Percentiles rank a stretch among this genome's conserved stretches.
phyloP scores from a whole-genome alignment of 2,888 invertebrate species.

The Acleris sparsana region DNA sequence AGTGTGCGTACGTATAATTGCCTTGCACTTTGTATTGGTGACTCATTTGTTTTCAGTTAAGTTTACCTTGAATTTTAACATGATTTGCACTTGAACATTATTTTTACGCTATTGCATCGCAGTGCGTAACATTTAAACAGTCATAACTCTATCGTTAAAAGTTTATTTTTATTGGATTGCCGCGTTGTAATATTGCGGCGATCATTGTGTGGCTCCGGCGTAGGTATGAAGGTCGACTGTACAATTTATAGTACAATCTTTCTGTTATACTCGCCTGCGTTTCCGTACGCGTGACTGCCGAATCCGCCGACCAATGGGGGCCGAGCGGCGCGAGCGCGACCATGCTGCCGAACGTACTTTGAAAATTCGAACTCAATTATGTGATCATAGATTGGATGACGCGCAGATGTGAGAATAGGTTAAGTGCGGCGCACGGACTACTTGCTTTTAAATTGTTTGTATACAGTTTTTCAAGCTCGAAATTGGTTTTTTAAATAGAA shows the following conservation, averaged over 20 bases:
- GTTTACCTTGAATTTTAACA: constrained; percentile 29
- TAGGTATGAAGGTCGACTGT: constrained; percentile 44
- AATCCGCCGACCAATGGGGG: constrained; percentile 34
- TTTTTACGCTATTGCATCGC: neutral
- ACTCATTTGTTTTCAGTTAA: constrained; percentile 25
- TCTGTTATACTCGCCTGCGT: constrained; percentile 38
- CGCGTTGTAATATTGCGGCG: constrained; percentile 16
- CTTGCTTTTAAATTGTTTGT: constrained; percentile 14
- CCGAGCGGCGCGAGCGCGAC: constrained; percentile 28
- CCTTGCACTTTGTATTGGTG: constrained; percentile 25
- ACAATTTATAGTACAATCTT: constrained; percentile 46
- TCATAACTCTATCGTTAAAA: neutral
- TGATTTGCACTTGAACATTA: constrained; percentile 6
- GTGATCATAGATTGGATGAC: constrained; percentile 34
- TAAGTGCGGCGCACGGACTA: constrained; percentile 26
- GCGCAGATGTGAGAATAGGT: constrained; percentile 35
- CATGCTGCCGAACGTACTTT: constrained; percentile 34
- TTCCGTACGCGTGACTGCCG: constrained; percentile 39
- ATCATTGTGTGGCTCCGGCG: constrained; percentile 29
- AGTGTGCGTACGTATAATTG: constrained; percentile 1
- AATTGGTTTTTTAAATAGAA: neutral
- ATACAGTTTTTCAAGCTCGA: constrained; percentile 5
- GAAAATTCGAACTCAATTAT: constrained; percentile 35
- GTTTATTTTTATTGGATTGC: constrained; percentile 31
- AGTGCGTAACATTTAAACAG: neutral